These are phyloP conservation scores for Pterobdella sp. DNA, from an alignment of 2,888 invertebrate species.

Conservation along the genomic window DNA sequence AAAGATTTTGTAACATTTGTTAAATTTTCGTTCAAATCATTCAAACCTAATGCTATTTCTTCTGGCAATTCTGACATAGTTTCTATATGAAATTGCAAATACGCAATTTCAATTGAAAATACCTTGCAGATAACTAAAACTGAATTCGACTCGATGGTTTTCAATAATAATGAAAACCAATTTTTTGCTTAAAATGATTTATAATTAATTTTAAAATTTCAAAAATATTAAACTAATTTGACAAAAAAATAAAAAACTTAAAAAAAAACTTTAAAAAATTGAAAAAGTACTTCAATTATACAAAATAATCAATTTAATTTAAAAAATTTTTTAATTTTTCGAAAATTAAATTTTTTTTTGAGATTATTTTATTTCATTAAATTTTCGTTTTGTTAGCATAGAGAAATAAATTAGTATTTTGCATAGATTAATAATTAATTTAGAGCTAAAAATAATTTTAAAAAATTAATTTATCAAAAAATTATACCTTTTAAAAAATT, in stretches of 20 bases:
- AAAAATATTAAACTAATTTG: neutral
- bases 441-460: neutral
- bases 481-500: neutral
- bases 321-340: too few relatives aligned
- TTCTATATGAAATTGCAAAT: neutral
- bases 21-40: conserved; percentile 14
- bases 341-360: too few relatives aligned
- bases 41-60: conserved; percentile 11
- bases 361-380: too few relatives aligned
- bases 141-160: too few relatives aligned
- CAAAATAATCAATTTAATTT: too few relatives aligned
- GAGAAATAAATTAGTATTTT: neutral
- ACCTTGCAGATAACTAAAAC: too few relatives aligned
- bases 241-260: neutral
- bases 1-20: neutral
- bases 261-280: neutral
- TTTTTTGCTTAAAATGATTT: too few relatives aligned
- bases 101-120: neutral
- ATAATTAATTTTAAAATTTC: conserved; percentile 1
- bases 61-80: neutral
- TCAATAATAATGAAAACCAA: too few relatives aligned
- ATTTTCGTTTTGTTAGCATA: too few relatives aligned
- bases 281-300: too few relatives aligned
- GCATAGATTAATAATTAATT: neutral
- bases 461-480: neutral